Percentiles rank a stretch among this genome's conserved stretches.
Evolutionary conservation across 2,888 invertebrate species (phyloP).

Genomic region (Hyposoter dolosus): DNA sequence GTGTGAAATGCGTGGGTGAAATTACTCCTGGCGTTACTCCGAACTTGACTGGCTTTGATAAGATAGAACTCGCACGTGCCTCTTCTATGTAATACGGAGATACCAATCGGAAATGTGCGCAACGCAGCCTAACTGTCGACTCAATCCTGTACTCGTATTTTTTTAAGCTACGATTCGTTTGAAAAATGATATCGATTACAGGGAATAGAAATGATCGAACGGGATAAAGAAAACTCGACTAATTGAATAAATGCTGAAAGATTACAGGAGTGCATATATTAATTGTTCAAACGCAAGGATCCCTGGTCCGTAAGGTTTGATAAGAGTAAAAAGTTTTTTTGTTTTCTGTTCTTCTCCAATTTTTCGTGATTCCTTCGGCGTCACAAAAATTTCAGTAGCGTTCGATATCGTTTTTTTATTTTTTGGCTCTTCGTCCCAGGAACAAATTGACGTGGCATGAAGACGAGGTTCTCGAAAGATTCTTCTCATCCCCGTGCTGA

Average conservation of each 20-base stretch:
- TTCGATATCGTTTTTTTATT: constrained; percentile 16
- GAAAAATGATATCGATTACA: background rate
- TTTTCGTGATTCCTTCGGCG: background rate
- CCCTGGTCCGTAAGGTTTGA: background rate
- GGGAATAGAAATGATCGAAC: background rate
- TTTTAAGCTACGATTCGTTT: background rate
- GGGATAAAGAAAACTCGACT: background rate
- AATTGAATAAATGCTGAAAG: background rate
- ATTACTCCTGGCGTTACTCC: constrained; percentile 75
- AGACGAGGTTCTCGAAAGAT: constrained; percentile 47
- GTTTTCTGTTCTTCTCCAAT: background rate
- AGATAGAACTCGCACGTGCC: constrained; percentile 55
- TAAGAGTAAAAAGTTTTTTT: background rate
- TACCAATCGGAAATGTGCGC: constrained; percentile 6
- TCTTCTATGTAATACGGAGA: background rate
- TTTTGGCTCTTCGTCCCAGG: background rate
- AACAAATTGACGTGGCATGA: constrained; percentile 28
- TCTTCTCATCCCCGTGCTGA: background rate
- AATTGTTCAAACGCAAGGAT: background rate
- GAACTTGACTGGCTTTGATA: constrained; percentile 76
- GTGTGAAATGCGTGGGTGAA: constrained; percentile 73
- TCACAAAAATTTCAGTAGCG: constrained; percentile 1
- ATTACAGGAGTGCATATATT: background rate
- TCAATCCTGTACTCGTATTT: background rate
- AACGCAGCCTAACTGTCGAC: background rate